Base-by-base conservation (phyloP, 2,888 invertebrate species). In the Leptinotarsa peninsularis region DNA sequence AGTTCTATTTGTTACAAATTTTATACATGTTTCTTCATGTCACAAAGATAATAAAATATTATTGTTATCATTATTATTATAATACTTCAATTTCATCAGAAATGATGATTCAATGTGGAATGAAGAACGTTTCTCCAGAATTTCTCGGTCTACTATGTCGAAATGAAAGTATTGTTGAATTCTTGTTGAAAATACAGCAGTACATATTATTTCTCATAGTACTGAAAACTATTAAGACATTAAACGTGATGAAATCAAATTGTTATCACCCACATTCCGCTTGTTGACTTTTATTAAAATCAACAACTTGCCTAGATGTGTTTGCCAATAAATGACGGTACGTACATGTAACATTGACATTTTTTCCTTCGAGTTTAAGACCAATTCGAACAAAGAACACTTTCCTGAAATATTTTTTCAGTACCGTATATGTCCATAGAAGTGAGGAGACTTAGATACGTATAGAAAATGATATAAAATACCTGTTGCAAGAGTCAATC, bases 401-500 rank as follows among this genome's bases (percentile, higher is more conserved):
- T 63, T 63, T 63, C 33, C 43, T 63, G 63, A 63, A 63, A 18
- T 27, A 63, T 63, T 63, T 63, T 63, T 63, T 63, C 63, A n/a
- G 18, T 33, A 43, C 63, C 63, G 27, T 63, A 63, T 43, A 63
- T 33, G 63, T 63, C 63, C 63, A 18, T 63, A 27, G 63, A 43
- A 63, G 63, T 33, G 43, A 63, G 63, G 43, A 43, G 63, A 43
- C 63, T 63, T 63, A 63, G 63, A 63, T 63, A 63, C 63, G 63
- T 63, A 63, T 63, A 63, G 63, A 63, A 63, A 63, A 63, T 63
- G 63, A 63, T 69, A 69, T 69, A 56, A 56, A 69, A 69, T 69
- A 69, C 69, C 56, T 69, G 69, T 33, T 69, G 21, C 56, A 56
- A 69, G 68, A 69, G 23, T 54, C 68, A 69, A 54, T 69, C 69